phyloP scores from a whole-genome alignment of 2,113 vertebrate species.

The Corydoras sp. region DNA sequence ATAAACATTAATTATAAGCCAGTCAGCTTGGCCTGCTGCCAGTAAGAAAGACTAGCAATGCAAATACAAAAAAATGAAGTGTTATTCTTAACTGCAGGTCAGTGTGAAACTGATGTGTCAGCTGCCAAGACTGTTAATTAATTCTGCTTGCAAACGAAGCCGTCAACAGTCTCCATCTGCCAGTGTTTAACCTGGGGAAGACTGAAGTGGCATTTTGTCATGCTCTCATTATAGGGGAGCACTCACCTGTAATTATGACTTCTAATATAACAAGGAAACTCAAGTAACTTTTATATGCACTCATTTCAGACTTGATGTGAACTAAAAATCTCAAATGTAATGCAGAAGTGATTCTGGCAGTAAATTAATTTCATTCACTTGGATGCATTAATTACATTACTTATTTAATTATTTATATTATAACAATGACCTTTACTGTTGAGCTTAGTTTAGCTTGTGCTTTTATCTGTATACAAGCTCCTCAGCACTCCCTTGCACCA shows the following conservation, averaged over 20 bases:
- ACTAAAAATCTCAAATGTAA: background rate
- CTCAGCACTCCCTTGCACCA: background rate
- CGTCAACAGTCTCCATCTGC: conserved; percentile 54
- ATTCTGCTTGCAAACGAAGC: conserved; percentile 50
- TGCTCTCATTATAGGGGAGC: conserved; percentile 45
- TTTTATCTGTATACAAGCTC: background rate
- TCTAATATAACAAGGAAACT: conserved; percentile 35
- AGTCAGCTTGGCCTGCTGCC: conserved; percentile 26
- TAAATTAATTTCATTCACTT: background rate
- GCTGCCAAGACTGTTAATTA: conserved; percentile 59
- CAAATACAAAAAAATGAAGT: conserved; percentile 49
- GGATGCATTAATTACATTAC: no score
- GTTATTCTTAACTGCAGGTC: conserved; percentile 63
- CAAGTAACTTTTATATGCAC: conserved; percentile 17
- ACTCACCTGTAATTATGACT: conserved; percentile 42
- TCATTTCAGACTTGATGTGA: background rate
- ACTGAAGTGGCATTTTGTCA: conserved; percentile 36
- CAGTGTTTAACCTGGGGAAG: conserved; percentile 51
- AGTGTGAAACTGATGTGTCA: conserved; percentile 56
- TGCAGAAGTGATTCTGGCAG: background rate
- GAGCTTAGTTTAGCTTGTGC: background rate
- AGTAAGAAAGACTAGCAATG: conserved; percentile 32
- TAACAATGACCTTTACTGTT: background rate
- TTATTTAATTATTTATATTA: background rate
- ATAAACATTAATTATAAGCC: conserved; percentile 48